Evolutionary conservation across 2,888 invertebrate species (phyloP).

Genomic region (Cepaea hortensis): DNA sequence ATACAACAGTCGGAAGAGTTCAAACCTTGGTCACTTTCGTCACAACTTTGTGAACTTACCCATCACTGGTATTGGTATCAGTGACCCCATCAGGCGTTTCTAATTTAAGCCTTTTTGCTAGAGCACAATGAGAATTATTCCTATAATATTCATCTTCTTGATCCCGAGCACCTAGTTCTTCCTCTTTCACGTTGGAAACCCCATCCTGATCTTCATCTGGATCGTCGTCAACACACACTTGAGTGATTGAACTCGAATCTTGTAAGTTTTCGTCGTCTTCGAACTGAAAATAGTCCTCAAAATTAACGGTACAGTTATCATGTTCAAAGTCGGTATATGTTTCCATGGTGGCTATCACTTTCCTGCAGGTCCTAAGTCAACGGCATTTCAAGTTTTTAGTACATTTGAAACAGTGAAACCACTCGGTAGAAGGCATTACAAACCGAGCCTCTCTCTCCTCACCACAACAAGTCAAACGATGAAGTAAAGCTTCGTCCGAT

Average conservation of each 20-base stretch:
- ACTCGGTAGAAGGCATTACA: not conserved
- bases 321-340: conserved; percentile 45
- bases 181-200: not conserved
- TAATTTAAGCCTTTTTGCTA: conserved; percentile 2
- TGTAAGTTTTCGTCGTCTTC: conserved; percentile 52
- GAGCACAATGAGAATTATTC: not conserved
- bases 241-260: conserved; percentile 56
- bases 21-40: too few species aligned
- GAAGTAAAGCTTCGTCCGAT: not conserved
- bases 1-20: too few species aligned
- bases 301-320: conserved; percentile 45
- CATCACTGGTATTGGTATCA: conserved; percentile 12
- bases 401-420: not conserved
- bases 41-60: conserved; percentile 1
- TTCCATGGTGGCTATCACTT: conserved; percentile 23
- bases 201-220: conserved; percentile 21
- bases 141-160: conserved; percentile 8
- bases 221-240: conserved; percentile 55
- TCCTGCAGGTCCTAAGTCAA: not conserved
- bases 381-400: not conserved
- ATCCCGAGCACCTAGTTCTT: not conserved
- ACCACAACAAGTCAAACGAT: conserved; percentile 6
- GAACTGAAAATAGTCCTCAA: conserved; percentile 47
- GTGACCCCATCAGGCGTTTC: not conserved
- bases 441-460: conserved; percentile 13